Percentiles rank a stretch among this genome's conserved stretches.
Conservation (phyloP, 2,888 invertebrate genomes). For the Apoda limacodes region DNA sequence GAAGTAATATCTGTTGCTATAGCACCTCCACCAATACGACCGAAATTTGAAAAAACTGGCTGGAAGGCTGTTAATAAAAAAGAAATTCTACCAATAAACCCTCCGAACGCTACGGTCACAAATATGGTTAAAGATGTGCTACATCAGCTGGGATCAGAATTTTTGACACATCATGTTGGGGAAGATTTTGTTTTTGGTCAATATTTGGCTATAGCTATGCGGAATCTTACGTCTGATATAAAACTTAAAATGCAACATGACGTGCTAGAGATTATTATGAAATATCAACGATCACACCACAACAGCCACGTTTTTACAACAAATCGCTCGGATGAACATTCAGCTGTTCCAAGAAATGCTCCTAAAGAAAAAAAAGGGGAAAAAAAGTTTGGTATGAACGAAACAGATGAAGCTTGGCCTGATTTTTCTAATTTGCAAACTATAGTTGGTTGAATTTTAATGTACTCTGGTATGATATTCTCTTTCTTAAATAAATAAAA, state of each 20-base stretch:
- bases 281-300: conserved; percentile 24
- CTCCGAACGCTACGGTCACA: conserved; percentile 22
- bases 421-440: conserved; percentile 54
- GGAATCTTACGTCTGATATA: conserved; percentile 37
- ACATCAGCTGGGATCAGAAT: conserved; percentile 41
- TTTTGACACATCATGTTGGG: conserved; percentile 40
- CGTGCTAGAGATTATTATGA: conserved; percentile 45
- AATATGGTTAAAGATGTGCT: conserved; percentile 43
- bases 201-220: conserved; percentile 49
- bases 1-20: conserved; percentile 57
- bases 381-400: conserved; percentile 31
- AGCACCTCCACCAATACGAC: conserved; percentile 46
- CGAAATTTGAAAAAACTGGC: conserved; percentile 40
- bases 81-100: conserved; percentile 1
- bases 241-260: conserved; percentile 51
- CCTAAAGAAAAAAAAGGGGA: conserved; percentile 31
- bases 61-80: conserved; percentile 27
- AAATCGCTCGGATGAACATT: conserved; percentile 7
- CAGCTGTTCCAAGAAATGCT: conserved; percentile 6
- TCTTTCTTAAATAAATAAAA: too few relatives aligned
- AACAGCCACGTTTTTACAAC: too few relatives aligned
- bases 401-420: conserved; percentile 52
- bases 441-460: conserved; percentile 47
- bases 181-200: conserved; percentile 63
- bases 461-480: too few relatives aligned